phyloP scores from a whole-genome alignment of 2,888 invertebrate genomes.

The Apamea crenata region DNA sequence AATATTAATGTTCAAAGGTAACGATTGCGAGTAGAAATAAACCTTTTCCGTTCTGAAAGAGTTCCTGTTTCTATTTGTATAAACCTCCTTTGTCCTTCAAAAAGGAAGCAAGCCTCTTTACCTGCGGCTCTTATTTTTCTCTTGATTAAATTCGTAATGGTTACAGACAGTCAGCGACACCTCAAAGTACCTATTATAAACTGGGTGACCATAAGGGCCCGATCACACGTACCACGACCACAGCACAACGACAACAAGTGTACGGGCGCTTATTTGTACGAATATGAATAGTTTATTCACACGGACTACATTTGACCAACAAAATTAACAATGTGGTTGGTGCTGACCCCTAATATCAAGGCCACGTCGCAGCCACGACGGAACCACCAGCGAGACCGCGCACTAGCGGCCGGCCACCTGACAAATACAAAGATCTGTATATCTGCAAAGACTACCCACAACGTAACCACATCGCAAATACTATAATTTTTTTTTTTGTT shows the following conservation, averaged over 20 bases:
- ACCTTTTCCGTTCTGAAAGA: constrained; percentile 26
- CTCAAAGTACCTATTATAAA: constrained; percentile 41
- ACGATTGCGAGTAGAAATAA: constrained; percentile 16
- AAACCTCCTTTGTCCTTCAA: constrained; percentile 19
- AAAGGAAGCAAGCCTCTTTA: constrained; percentile 25
- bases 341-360: neutral
- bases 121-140: constrained; percentile 34
- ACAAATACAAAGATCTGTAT: neutral
- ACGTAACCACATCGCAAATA: neutral
- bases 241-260: neutral
- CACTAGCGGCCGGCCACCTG: neutral
- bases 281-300: neutral
- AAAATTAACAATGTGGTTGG: neutral
- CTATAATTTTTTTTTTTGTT: too few species aligned
- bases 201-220: constrained; percentile 21
- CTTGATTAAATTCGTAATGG: constrained; percentile 58
- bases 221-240: neutral
- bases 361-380: neutral
- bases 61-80: constrained; percentile 47
- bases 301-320: neutral
- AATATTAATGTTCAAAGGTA: neutral
- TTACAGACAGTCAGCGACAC: constrained; percentile 23
- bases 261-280: neutral
- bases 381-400: neutral
- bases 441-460: neutral